These are phyloP conservation scores for Alosa alosa DNA, from an alignment of 2,113 vertebrate species.

Conservation along the genomic window DNA sequence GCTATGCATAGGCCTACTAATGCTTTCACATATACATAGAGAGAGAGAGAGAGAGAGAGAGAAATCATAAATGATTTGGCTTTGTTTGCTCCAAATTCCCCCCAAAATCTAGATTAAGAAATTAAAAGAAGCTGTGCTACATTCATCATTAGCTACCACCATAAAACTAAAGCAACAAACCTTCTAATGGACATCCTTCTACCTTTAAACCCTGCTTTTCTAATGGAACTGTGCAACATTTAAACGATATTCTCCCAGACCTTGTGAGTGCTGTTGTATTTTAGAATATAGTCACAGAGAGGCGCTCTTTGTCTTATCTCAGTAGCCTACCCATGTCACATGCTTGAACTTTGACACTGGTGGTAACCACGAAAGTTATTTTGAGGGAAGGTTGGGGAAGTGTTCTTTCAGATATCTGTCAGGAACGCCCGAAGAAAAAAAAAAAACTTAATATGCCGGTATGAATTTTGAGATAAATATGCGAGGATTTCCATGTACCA, in stretches of 20 bases:
- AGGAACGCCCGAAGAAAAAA: background rate
- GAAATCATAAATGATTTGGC: too few relatives aligned
- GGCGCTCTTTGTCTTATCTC: background rate
- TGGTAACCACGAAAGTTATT: slow-evolving; percentile 1
- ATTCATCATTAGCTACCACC: too few relatives aligned
- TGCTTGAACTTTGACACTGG: slow-evolving; percentile 15
- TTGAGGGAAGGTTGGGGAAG: background rate
- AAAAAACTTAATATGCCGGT: background rate
- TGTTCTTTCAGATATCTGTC: background rate
- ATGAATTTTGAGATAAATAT: background rate
- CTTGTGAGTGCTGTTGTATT: background rate
- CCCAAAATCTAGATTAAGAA: too few relatives aligned
- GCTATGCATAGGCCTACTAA: too few relatives aligned
- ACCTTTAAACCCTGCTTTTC: too few relatives aligned
- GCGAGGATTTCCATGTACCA: background rate
- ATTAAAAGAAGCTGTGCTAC: too few relatives aligned
- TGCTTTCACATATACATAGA: too few relatives aligned
- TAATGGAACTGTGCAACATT: background rate
- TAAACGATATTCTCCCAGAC: background rate
- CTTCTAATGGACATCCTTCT: too few relatives aligned
- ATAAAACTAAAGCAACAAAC: background rate
- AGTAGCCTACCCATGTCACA: background rate
- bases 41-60: too few relatives aligned
- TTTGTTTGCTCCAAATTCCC: too few relatives aligned
- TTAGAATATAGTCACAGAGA: background rate